Evolutionary conservation across 1,140 invertebrate species (phyloP).

Genomic region (Zaprionus gabonicus): DNA sequence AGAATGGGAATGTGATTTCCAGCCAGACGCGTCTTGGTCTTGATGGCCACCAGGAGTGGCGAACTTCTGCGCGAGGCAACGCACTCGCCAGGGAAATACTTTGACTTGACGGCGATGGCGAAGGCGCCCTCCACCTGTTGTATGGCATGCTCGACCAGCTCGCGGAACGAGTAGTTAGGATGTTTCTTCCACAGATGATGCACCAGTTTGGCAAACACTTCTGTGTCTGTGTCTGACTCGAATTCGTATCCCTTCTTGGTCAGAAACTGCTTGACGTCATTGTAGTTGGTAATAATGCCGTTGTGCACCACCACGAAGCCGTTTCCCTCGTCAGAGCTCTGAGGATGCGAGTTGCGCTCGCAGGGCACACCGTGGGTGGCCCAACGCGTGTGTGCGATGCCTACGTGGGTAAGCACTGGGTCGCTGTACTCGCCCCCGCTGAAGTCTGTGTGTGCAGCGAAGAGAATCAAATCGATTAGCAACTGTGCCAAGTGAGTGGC

Average conservation of each 20-base stretch:
- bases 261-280: slow-evolving; percentile 98
- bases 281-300: slow-evolving; percentile 99
- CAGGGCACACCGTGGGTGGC: slow-evolving; percentile 99
- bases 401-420: slow-evolving; percentile 90
- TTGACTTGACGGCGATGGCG: slow-evolving; percentile 98
- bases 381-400: slow-evolving; percentile 99
- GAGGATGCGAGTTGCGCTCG: slow-evolving; percentile 98
- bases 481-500: not conserved
- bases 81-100: slow-evolving; percentile 97
- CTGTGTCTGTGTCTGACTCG: slow-evolving; percentile 99
- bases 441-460: slow-evolving; percentile 51
- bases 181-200: slow-evolving; percentile 96
- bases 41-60: slow-evolving; percentile 98
- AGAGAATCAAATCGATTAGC: slow-evolving; percentile 5
- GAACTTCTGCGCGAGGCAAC: slow-evolving; percentile 98
- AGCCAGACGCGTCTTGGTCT: slow-evolving; percentile 95
- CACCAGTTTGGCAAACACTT: slow-evolving; percentile 98
- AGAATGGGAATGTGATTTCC: slow-evolving; percentile 99
- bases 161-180: slow-evolving; percentile 96
- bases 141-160: slow-evolving; percentile 97
- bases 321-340: slow-evolving; percentile 94
- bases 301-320: slow-evolving; percentile 99
- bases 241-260: slow-evolving; percentile 95
- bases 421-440: slow-evolving; percentile 71
- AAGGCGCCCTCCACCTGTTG: slow-evolving; percentile 99